Evolutionary conservation across 2,888 invertebrate genomes (phyloP).

Genomic region (Encarsia formosa): DNA sequence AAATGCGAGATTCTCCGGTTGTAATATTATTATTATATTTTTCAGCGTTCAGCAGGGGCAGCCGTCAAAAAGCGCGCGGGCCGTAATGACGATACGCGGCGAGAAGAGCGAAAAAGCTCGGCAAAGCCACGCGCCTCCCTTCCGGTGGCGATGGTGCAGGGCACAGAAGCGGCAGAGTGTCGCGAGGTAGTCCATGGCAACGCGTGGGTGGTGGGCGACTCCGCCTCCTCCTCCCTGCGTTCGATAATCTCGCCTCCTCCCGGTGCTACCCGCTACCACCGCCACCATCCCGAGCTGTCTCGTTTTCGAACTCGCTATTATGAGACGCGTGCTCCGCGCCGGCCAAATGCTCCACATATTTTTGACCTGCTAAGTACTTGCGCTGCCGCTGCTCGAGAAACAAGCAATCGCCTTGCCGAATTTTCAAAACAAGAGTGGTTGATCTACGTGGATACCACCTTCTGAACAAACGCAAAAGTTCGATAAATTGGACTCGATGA

Average conservation of each 20-base stretch:
- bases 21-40: too few species aligned
- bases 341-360: constrained; percentile 44
- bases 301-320: constrained; percentile 17
- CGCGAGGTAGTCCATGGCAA: constrained; percentile 47
- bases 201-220: constrained; percentile 44
- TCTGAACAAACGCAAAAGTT: too few species aligned
- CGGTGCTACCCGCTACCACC: constrained; percentile 16
- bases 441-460: too few species aligned
- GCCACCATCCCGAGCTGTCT: constrained; percentile 28
- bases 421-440: too few species aligned
- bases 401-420: too few species aligned
- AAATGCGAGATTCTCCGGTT: too few species aligned
- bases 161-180: constrained; percentile 34
- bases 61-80: constrained; percentile 9
- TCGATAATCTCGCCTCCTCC: constrained; percentile 45
- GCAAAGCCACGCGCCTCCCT: not conserved
- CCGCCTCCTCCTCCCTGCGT: constrained; percentile 48
- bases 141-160: not conserved
- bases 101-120: constrained; percentile 31
- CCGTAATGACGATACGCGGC: constrained; percentile 35
- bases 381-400: too few species aligned
- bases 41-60: not conserved
- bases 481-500: too few species aligned
- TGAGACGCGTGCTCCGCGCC: constrained; percentile 19
- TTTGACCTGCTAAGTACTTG: constrained; percentile 28